phyloP scores from a whole-genome alignment of 2,113 vertebrate species.

The Pelvicachromis taeniatus region DNA sequence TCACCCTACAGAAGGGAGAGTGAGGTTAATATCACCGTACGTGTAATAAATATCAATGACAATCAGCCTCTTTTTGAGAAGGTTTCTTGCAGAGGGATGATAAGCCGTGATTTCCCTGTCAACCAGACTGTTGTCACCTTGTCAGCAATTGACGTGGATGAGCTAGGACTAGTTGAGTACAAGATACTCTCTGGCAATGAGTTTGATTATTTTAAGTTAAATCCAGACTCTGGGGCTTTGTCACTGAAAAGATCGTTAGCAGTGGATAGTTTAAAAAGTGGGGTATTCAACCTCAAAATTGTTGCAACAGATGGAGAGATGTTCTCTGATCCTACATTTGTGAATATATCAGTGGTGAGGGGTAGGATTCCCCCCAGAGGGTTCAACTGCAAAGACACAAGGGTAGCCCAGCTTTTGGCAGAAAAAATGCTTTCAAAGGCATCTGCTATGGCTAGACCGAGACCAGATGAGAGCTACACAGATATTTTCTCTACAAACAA shows the following conservation, averaged over 20 bases:
- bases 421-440: conserved; percentile 91
- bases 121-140: conserved; percentile 86
- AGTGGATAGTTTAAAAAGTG: conserved; percentile 78
- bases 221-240: conserved; percentile 88
- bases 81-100: conserved; percentile 87
- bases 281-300: conserved; percentile 84
- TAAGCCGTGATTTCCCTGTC: conserved; percentile 86
- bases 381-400: conserved; percentile 90
- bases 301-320: conserved; percentile 89
- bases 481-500: conserved; percentile 89
- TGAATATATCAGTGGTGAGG: conserved; percentile 91
- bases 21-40: conserved; percentile 90
- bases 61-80: conserved; percentile 93
- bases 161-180: conserved; percentile 87
- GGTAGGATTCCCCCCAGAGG: conserved; percentile 81
- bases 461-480: conserved; percentile 78
- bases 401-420: conserved; percentile 86
- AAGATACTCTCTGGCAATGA: conserved; percentile 91
- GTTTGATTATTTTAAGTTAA: conserved; percentile 87
- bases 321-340: conserved; percentile 87
- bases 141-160: conserved; percentile 94
- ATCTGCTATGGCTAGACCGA: conserved; percentile 79
- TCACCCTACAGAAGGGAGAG: conserved; percentile 91
- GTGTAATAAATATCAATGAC: conserved; percentile 89
- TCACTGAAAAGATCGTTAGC: conserved; percentile 83